Evolutionary conservation across 2,797 vertebrate species (phyloP), one percentile per base, ranked within the genome.

Genomic region (Channa striata): DNA sequence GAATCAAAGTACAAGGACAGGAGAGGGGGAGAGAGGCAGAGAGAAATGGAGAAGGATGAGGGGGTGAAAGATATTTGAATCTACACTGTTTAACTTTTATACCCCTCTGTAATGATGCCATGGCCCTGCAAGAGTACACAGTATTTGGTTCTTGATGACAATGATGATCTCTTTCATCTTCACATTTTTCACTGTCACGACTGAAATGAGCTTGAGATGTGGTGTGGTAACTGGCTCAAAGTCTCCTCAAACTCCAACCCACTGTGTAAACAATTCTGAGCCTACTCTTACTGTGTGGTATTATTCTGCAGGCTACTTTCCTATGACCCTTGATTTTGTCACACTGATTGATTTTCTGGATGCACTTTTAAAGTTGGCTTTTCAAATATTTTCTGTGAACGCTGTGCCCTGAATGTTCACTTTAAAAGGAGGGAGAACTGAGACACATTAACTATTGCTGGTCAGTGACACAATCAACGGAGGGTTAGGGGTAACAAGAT

Each of bases 1-100:
- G 88, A 91, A 93, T 90, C 88, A 80, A 80, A 78, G 80, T 80
- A 75, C 87, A 92, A 92, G 92, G 87, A 89, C 72, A 34, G 40
- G 47, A 43, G 47, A 25, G 20, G 33, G 64, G 62, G 50, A 42
- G 58, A 60, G 34, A 51, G 68, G 64, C 16, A 50, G 62, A 40
- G 66, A 16, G 23, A 36, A 60, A n/a, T 11, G 17, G 92, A 80
- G 89, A 43, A 34, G 25, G 36, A 72, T 30, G 44, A 34, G 84
- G 70, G 80, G 67, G 20, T 67, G 65, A 68, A 60, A 63, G 33
- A 56, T 48, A 69, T 61, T 39, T 59, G 39, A 68, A 47, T 60
- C n/a, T 37, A 17, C 16, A 64, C 23, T 50, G 33, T 77, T 75
- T 74, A 43, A 65, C 58, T 59, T 59, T 50, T 46, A 11, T 56